Percentiles rank a stretch among this genome's conserved stretches.
Conservation (phyloP, 2,113 vertebrate species). For the Lamprotornis superbus region DNA sequence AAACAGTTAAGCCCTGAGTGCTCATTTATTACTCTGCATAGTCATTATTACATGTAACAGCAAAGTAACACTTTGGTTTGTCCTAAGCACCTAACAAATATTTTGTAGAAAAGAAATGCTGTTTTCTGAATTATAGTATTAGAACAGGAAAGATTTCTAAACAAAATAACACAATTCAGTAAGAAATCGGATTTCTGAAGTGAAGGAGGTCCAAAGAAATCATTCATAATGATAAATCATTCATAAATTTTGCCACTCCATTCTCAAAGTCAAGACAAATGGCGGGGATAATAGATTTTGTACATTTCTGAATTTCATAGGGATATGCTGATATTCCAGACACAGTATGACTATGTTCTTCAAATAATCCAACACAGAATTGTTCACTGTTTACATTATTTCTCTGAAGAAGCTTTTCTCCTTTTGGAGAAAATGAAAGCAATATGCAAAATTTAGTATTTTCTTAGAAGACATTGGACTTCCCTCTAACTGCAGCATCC, state of each 20-base stretch:
- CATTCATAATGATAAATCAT: not conserved
- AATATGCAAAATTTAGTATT: not conserved
- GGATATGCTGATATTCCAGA: not conserved
- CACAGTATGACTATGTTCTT: not conserved
- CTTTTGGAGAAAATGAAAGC: not conserved
- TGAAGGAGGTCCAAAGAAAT: not conserved
- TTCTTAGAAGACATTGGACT: not conserved
- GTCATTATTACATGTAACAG: not conserved
- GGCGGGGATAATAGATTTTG: rapidly evolving
- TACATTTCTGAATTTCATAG: not conserved
- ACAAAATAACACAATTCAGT: not conserved
- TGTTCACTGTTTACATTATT: rapidly evolving
- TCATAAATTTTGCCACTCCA: not conserved
- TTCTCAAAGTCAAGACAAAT: not conserved
- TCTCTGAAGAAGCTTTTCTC: not conserved
- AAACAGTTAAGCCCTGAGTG: not conserved
- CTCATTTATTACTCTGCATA: not conserved
- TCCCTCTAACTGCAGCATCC: not conserved
- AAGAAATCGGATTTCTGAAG: not conserved
- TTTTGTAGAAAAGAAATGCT: not conserved
- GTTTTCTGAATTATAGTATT: not conserved
- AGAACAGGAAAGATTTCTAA: not conserved
- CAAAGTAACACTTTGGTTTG: not conserved
- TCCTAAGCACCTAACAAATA: not conserved
- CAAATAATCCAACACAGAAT: not conserved